Percentiles rank a stretch among this genome's conserved stretches.
phyloP scores from a whole-genome alignment of 2,888 invertebrate species.

The Lycophotia porphyrea region DNA sequence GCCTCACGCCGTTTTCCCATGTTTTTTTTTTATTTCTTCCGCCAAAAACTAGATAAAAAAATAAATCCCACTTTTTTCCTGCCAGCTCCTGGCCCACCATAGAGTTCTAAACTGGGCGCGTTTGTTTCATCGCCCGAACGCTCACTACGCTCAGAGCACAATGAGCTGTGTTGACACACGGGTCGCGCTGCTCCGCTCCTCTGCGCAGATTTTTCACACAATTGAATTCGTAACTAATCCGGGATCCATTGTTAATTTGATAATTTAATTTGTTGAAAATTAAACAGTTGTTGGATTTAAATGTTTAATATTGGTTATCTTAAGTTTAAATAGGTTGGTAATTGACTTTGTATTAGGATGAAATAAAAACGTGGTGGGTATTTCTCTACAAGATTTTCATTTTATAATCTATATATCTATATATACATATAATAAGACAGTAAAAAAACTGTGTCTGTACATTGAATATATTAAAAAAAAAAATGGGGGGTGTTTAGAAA shows the following conservation, averaged over 20 bases:
- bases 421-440: too few species aligned
- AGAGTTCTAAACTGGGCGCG: slow-evolving; percentile 47
- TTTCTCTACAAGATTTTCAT: neutral
- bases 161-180: slow-evolving; percentile 70
- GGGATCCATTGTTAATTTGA: slow-evolving; percentile 75
- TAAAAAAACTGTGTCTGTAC: too few species aligned
- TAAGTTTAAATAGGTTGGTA: slow-evolving; percentile 10
- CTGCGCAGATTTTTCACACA: slow-evolving; percentile 82
- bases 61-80: slow-evolving; percentile 7
- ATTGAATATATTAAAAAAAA: too few species aligned
- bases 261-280: slow-evolving; percentile 78
- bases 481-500: too few species aligned
- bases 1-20: too few species aligned
- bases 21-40: neutral
- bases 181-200: slow-evolving; percentile 57
- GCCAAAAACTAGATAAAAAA: slow-evolving; percentile 11
- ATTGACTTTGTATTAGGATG: neutral
- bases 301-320: slow-evolving; percentile 35
- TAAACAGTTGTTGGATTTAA: slow-evolving; percentile 57
- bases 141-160: slow-evolving; percentile 56
- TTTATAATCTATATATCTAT: too few species aligned
- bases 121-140: slow-evolving; percentile 43
- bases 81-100: slow-evolving; percentile 38
- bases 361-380: neutral
- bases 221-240: slow-evolving; percentile 87